Evolutionary conservation across 1,140 invertebrate species (phyloP), one percentile per base, ranked within the genome.

Genomic region (Platyscapa corneri): DNA sequence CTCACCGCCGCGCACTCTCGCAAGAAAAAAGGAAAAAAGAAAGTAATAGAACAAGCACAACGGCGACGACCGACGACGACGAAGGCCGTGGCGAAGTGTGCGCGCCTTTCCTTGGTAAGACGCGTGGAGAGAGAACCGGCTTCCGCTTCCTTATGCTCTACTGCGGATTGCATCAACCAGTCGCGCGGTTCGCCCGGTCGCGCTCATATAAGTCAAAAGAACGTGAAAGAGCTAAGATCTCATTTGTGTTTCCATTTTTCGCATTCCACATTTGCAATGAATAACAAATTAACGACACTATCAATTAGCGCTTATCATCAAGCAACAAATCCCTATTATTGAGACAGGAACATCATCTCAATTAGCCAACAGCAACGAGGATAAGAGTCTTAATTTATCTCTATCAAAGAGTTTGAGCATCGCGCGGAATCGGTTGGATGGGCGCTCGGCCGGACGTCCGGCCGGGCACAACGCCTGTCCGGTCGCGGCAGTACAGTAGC

Each of bases 101-200:
- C 92, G 92, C 92, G 92, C 89, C 91, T 93, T 91, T 93, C 91
- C 91, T 92, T 92, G 90, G 91, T 89, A 46, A 82, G 80, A n/a
- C n/a, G n/a, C n/a, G n/a, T n/a, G n/a, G n/a, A 90, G 89, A 89
- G 90, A 89, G 88, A 88, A 88, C 87, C 91, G 91, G 92, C 92
- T 93, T 93, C 92, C 92, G 92, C 92, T 93, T 93, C 92, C 93
- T 93, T 93, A 93, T 93, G 90, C 91, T 91, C 90, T 90, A 90
- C 89, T 91, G 89, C 91, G 90, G 90, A 93, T 91, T 93, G 92
- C 92, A 93, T 93, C 91, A 91, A 91, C 90, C 93, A 93, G 93
- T 93, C 92, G 92, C 92, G 92, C 92, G 92, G 89, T 91, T 92
- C 89, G 86, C 89, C 90, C 89, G 89, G 90, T 92, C 91, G 92